Base-by-base conservation (phyloP, 1,140 invertebrate genomes). In the Lethocerus indicus region DNA sequence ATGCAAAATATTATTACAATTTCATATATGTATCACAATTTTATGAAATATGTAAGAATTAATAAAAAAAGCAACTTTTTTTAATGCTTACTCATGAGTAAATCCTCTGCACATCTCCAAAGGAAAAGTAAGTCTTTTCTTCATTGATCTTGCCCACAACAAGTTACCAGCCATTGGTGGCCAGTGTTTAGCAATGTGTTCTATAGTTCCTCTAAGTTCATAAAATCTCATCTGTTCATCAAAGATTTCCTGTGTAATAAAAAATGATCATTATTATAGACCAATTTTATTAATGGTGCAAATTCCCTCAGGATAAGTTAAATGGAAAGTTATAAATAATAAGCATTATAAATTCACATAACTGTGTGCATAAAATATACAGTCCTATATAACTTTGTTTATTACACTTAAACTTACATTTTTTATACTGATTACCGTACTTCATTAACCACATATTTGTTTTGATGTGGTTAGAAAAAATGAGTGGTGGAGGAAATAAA, bases 141-240 rank as follows among this genome's bases (percentile, higher is more conserved):
- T 67, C 39, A 88, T 63, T 63, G 83, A 82, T 53, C 74, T 64
- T 4, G 84, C 64, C 74, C 80, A 83, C 59, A 75, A 75, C 5
- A 91, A 60, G 32, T 73, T 67, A 7, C 83, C 81, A 43, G 79
- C 72, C 1, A 84, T 73, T 23, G 77, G 76, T 1, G 86, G 83
- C 62, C 80, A 76, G 61, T 81, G 76, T 18, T 71, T 64, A 60
- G 84, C 75, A 4, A 79, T 70, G n/a, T n/a, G n/a, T 53, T 71
- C 69, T 14, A 71, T 67, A 41, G 60, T 45, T 14, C 67, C 66
- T 27, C 62, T 64, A 16, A 65, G 57, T 55, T 63, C 66, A 58
- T 55, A 68, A 61, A 55, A 68, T 60, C 57, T 52, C 14, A 63
- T 54, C 43, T 63, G 63, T 29, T 59, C 50, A 52, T 67, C 63